Percentiles rank a stretch among this genome's conserved stretches.
phyloP scores from a whole-genome alignment of 2,888 invertebrate species.

The Lasioglossum pauxillum region DNA sequence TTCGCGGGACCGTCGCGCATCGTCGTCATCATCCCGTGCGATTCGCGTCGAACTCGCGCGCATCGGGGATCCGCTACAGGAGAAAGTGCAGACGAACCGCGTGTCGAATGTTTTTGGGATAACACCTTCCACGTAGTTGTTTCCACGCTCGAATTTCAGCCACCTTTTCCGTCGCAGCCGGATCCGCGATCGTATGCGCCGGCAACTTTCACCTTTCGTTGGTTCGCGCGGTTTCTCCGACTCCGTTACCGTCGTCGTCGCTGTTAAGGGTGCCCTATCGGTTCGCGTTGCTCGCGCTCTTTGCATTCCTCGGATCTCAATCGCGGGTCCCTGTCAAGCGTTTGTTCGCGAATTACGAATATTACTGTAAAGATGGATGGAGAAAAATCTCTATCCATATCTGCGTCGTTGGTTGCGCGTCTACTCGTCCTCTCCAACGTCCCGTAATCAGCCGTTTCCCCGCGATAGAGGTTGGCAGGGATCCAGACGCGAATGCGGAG shows the following conservation, averaged over 20 bases:
- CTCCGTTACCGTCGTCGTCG: not conserved
- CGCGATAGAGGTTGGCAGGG: not conserved
- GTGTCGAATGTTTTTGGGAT: conserved; percentile 13
- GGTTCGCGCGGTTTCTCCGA: conserved; percentile 29
- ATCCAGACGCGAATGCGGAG: not conserved
- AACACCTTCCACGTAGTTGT: conserved; percentile 7
- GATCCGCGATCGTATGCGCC: conserved; percentile 8
- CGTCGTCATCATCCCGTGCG: not conserved
- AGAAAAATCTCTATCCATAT: too few relatives aligned
- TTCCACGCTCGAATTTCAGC: not conserved
- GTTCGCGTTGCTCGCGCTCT: not conserved
- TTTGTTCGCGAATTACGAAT: not conserved
- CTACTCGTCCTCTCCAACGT: not conserved
- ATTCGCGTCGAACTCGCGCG: not conserved
- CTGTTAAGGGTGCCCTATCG: not conserved
- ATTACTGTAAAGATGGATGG: not conserved
- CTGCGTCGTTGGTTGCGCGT: not conserved
- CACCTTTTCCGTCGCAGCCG: not conserved
- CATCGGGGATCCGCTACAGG: not conserved
- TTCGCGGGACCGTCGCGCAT: conserved; percentile 5
- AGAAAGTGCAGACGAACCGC: conserved; percentile 25
- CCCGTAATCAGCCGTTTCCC: not conserved
- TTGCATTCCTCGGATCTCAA: not conserved
- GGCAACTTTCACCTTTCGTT: conserved; percentile 63
- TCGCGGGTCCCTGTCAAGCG: too few relatives aligned